Percentiles rank a stretch among this genome's conserved stretches.
Conservation (phyloP, 2,113 vertebrate species). For the Uropsilus gracilis region DNA sequence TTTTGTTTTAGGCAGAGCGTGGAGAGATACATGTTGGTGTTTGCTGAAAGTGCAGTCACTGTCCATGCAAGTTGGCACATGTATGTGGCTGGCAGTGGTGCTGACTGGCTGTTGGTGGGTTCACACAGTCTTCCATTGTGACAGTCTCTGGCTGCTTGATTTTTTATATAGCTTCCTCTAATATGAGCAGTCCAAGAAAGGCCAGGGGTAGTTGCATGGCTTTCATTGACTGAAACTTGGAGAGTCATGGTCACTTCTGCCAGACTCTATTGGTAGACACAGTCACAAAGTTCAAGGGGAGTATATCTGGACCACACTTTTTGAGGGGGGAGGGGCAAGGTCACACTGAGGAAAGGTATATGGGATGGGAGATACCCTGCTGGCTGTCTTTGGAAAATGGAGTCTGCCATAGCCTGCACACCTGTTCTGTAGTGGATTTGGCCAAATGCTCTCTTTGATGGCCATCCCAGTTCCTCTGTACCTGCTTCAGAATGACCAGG, state of each 20-base stretch:
- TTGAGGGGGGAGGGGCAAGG: background rate
- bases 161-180: background rate
- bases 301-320: background rate
- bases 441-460: slow-evolving; percentile 95
- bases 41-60: slow-evolving; percentile 55
- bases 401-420: slow-evolving; percentile 89
- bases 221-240: background rate
- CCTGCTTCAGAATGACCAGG: slow-evolving; percentile 93
- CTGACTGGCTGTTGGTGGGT: background rate
- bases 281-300: background rate
- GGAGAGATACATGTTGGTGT: slow-evolving; percentile 91
- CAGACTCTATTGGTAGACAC: background rate
- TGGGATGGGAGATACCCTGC: background rate
- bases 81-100: rapidly evolving
- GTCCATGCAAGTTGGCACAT: rapidly evolving
- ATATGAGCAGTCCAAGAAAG: background rate
- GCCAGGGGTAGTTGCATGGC: background rate
- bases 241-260: background rate
- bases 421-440: slow-evolving; percentile 94
- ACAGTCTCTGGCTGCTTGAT: background rate
- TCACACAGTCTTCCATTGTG: background rate
- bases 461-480: slow-evolving; percentile 91
- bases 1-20: slow-evolving; percentile 88
- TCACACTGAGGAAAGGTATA: background rate
- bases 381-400: background rate